Evolutionary conservation across 2,888 invertebrate species (phyloP).

Genomic region (Thalpophila matura): DNA sequence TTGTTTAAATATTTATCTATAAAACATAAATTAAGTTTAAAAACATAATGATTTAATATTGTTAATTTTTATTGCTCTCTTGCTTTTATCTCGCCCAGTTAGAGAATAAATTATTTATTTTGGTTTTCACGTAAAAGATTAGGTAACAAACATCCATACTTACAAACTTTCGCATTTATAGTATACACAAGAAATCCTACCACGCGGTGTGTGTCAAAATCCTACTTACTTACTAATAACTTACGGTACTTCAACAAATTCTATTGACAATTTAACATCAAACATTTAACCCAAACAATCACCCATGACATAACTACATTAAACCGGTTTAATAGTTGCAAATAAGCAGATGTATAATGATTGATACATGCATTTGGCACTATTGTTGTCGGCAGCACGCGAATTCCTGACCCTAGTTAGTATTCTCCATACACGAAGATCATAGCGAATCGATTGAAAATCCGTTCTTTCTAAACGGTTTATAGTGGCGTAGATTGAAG

Average conservation of each 20-base stretch:
- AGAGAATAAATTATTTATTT: too few species aligned
- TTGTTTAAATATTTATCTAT: too few species aligned
- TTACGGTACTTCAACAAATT: too few species aligned
- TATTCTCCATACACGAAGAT: conserved; percentile 46
- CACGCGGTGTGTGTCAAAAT: conserved; percentile 4
- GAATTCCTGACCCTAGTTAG: conserved; percentile 49
- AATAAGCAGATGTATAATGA: conserved; percentile 15
- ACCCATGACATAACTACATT: conserved; percentile 33
- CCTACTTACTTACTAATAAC: too few species aligned
- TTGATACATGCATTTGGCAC: conserved; percentile 43
- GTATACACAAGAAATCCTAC: neutral
- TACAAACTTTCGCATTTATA: too few species aligned
- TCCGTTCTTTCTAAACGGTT: conserved; percentile 55
- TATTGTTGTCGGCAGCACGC: conserved; percentile 50
- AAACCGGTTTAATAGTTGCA: conserved; percentile 30
- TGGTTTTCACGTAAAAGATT: too few species aligned
- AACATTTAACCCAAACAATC: conserved; percentile 32
- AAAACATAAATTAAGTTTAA: too few species aligned
- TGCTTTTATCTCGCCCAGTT: too few species aligned
- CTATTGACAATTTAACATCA: conserved; percentile 9
- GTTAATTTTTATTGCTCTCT: too few species aligned
- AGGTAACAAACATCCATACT: too few species aligned
- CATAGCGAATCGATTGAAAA: conserved; percentile 36
- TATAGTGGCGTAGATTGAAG: conserved; percentile 18
- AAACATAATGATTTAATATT: too few species aligned